Evolutionary conservation across 2,888 invertebrate genomes (phyloP).

Genomic region (Griposia aprilina): DNA sequence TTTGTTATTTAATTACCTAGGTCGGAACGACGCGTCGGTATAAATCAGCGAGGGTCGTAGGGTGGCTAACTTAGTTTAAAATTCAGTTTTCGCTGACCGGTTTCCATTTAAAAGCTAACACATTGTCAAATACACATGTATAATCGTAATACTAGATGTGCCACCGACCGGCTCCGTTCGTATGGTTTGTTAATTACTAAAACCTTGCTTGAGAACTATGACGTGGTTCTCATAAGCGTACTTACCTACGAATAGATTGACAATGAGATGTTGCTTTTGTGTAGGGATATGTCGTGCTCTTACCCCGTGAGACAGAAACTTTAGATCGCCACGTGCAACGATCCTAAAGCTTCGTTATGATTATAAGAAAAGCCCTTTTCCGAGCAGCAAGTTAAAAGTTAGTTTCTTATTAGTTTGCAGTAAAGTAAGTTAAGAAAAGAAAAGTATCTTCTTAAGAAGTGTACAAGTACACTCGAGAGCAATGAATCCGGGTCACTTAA

Average conservation of each 20-base stretch:
- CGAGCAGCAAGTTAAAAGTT: neutral
- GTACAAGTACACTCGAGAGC: too few species aligned
- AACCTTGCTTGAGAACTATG: neutral
- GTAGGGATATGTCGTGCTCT: too few species aligned
- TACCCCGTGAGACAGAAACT: neutral
- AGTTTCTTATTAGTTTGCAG: neutral
- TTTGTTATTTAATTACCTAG: constrained; percentile 77
- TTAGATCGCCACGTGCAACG: constrained; percentile 1
- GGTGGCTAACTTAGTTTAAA: constrained; percentile 71
- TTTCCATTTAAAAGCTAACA: constrained; percentile 31
- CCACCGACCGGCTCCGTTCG: neutral
- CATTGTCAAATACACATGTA: constrained; percentile 2
- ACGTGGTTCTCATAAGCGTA: neutral
- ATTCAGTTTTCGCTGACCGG: constrained; percentile 51
- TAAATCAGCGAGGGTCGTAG: constrained; percentile 71
- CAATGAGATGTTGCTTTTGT: neutral
- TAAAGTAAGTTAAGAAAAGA: neutral
- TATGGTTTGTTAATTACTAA: neutral
- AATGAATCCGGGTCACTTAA: too few species aligned
- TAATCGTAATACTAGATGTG: neutral
- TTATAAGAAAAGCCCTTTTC: neutral
- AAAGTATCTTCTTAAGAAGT: neutral
- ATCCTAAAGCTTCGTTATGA: neutral
- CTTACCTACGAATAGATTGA: neutral
- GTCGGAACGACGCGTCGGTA: constrained; percentile 62